Evolutionary conservation across 2,797 vertebrate genomes (phyloP), one percentile per base, ranked within the genome.

Genomic region (Acipenser oxyrinchus): DNA sequence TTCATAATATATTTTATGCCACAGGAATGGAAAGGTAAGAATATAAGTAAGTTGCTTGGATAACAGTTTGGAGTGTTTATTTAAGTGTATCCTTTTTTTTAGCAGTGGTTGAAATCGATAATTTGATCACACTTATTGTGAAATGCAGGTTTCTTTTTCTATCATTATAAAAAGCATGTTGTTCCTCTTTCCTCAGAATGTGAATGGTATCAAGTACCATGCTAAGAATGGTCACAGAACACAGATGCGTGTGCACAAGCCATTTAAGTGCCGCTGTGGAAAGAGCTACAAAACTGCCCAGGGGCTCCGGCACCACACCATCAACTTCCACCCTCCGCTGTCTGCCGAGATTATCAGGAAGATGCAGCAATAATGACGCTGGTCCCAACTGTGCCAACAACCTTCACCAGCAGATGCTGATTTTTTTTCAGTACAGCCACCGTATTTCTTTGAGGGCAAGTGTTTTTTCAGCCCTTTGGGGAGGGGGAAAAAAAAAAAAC

Each of bases 211-310:
- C 74, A 99, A 99, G 84, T 99, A 99, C 87, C 96, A 99, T 0
- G 97, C 96, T 80, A 99, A 99, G 90, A 99, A 99, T 6, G 97
- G 97, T 74, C 97, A 99, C 90, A 88, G 97, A 81, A 96, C 95
- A 10, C 95, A 98, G 87, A 96, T 99, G 79, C 93, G 95, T 11
- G 95, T 99, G 75, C 94, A 94, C 78, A 99, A 99, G 83, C 94
- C 95, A 68, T 99, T 97, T 83, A 98, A 98, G 82, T 99, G 97
- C 82, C 95, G 96, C 69, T 99, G 97, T 71, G 95, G 97, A 71
- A 99, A 99, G 91, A 99, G 95, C 90, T 99, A 99, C 92, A 99
- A 98, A 91, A 97, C 93, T 74, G 94, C 97, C 88, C 97, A 98
- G 93, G 96, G 97, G 81, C 95, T 99, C 81, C 91, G 95, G 76